Percentiles rank a stretch among this genome's conserved stretches.
Evolutionary conservation across 2,888 invertebrate species (phyloP).

Genomic region (Nephrotoma guestfalica): DNA sequence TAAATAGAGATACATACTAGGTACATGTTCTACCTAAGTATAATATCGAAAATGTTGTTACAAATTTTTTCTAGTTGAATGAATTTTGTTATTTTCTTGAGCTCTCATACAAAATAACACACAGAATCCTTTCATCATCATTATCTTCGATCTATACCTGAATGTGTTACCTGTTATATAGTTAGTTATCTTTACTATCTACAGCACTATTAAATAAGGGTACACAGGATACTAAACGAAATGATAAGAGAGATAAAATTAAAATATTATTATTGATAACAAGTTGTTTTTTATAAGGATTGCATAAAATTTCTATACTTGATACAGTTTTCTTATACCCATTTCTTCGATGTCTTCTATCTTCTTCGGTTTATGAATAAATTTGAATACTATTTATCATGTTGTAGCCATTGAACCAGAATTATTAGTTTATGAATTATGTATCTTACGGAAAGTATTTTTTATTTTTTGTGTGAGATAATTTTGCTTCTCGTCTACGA

Average conservation of each 20-base stretch:
- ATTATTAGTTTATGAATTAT: not conserved
- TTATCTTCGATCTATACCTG: not conserved
- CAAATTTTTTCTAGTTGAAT: not conserved
- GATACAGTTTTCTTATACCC: not conserved
- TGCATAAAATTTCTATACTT: not conserved
- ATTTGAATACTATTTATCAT: not conserved
- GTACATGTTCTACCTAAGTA: not conserved
- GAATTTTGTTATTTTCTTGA: not conserved
- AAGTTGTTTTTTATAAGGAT: not conserved
- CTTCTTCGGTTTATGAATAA: not conserved
- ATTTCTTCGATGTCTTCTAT: not conserved
- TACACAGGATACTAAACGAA: not conserved
- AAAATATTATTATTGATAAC: not conserved
- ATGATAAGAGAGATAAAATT: not conserved
- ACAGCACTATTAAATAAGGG: not conserved
- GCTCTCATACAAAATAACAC: not conserved
- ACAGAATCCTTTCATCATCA: not conserved
- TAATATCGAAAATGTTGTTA: not conserved
- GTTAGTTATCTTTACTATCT: not conserved
- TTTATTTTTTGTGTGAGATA: not conserved
- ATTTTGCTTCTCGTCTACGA: not conserved
- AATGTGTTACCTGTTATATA: not conserved
- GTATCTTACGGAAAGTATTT: not conserved
- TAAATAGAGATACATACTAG: not conserved
- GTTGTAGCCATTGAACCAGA: not conserved